phyloP scores from a whole-genome alignment of 1,140 invertebrate genomes.

The Drosophila nasuta region DNA sequence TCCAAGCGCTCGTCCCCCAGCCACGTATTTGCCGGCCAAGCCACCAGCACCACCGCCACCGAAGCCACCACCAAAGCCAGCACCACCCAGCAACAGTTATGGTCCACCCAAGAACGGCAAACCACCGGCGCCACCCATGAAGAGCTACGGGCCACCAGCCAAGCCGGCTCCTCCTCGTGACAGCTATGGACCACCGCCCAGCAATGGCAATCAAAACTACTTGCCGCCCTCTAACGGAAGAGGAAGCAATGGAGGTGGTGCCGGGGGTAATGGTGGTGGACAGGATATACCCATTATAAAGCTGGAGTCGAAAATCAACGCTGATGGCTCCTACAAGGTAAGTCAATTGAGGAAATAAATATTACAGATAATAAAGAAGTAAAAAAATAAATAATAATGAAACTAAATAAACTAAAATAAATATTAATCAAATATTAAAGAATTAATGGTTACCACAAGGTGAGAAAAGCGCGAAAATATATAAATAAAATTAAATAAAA shows the following conservation, averaged over 20 bases:
- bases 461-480: no score
- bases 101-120: conserved; percentile 45
- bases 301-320: conserved; percentile 87
- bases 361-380: neutral
- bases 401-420: neutral
- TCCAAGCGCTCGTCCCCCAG: conserved; percentile 59
- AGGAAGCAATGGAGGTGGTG: conserved; percentile 9
- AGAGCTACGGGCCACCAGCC: conserved; percentile 40
- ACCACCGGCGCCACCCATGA: conserved; percentile 49
- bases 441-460: no score
- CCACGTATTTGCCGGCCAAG: conserved; percentile 61
- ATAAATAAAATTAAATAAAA: no score
- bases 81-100: conserved; percentile 37
- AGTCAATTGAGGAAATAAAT: neutral
- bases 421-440: no score
- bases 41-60: conserved; percentile 30
- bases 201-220: conserved; percentile 49
- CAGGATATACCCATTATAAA: conserved; percentile 87
- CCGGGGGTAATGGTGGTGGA: conserved; percentile 22
- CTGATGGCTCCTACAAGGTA: conserved; percentile 87
- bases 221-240: conserved; percentile 52
- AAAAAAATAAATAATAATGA: neutral
- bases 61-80: conserved; percentile 21
- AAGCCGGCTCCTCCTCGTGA: conserved; percentile 37
- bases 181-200: conserved; percentile 56